Percentiles rank a stretch among this genome's conserved stretches.
These are phyloP conservation scores for Mus spicilegus DNA, from an alignment of 2,113 vertebrate species.

Conservation along the genomic window DNA sequence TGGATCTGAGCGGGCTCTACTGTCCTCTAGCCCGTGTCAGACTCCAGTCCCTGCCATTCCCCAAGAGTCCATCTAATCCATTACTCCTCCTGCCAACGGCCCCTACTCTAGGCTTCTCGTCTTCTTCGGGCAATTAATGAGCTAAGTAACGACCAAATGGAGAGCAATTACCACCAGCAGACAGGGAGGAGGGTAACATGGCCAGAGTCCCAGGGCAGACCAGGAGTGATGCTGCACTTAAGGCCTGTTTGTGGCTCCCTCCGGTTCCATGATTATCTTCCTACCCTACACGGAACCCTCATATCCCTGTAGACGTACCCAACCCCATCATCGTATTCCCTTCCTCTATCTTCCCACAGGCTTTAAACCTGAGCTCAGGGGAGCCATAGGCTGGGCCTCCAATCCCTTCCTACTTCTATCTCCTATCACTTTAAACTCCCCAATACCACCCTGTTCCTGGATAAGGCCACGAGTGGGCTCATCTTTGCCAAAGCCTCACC, in stretches of 20 bases:
- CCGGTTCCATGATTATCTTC: neutral
- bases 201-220: constrained; percentile 39
- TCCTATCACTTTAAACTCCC: constrained; percentile 7
- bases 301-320: neutral
- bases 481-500: neutral
- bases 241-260: neutral
- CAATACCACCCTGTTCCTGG: neutral
- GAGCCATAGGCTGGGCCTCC: neutral
- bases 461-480: neutral
- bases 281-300: neutral
- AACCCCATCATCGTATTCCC: neutral
- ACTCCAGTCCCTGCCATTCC: neutral
- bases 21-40: neutral
- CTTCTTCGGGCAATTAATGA: constrained; percentile 71
- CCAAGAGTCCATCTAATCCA: constrained; percentile 4
- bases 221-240: neutral
- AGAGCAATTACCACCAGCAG: constrained; percentile 48
- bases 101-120: constrained; percentile 4
- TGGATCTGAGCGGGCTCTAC: neutral
- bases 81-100: constrained; percentile 45
- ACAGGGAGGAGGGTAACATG: neutral
- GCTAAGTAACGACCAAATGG: constrained; percentile 68
- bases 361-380: neutral
- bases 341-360: neutral
- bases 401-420: neutral